A percentile compares a stretch with the other conserved stretches of the same genome.
phyloP scores from a whole-genome alignment of 2,888 invertebrate genomes.

The Drosophila heteroneura region DNA sequence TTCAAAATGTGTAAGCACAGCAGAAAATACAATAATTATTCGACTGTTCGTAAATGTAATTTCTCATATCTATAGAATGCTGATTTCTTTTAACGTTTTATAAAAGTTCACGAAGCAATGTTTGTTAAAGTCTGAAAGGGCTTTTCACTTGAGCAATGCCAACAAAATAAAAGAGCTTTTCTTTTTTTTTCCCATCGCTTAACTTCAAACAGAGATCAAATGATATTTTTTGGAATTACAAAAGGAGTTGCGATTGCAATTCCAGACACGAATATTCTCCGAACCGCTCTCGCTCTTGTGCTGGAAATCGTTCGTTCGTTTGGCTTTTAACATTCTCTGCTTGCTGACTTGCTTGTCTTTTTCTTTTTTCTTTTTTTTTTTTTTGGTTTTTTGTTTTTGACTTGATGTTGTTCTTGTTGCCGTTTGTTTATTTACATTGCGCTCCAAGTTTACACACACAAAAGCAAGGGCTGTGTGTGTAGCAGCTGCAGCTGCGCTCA shows the following conservation, averaged over 20 bases:
- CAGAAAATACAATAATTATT: not conserved
- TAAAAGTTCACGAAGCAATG: not conserved
- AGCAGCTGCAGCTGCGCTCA: constrained; percentile 57
- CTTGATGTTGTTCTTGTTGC: constrained; percentile 54
- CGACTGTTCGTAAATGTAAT: not conserved
- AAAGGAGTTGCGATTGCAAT: constrained; percentile 9
- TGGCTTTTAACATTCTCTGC: constrained; percentile 32
- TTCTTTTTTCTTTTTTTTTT: constrained; percentile 5
- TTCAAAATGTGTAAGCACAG: not conserved
- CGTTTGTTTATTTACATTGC: constrained; percentile 79
- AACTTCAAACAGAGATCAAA: not conserved
- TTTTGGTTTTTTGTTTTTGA: constrained; percentile 17
- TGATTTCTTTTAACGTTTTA: not conserved
- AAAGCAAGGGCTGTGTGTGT: constrained; percentile 36
- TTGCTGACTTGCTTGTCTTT: constrained; percentile 40
- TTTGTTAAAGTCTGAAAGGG: not conserved
- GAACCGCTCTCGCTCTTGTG: constrained; percentile 24
- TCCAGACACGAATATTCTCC: constrained; percentile 6
- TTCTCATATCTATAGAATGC: not conserved
- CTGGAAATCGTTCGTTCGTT: constrained; percentile 8
- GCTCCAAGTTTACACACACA: constrained; percentile 74
- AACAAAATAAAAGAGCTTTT: not conserved
- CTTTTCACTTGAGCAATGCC: not conserved
- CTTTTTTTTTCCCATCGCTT: not conserved
- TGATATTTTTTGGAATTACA: not conserved